phyloP scores from a whole-genome alignment of 2,888 invertebrate species.

The Leptopilina myrica region DNA sequence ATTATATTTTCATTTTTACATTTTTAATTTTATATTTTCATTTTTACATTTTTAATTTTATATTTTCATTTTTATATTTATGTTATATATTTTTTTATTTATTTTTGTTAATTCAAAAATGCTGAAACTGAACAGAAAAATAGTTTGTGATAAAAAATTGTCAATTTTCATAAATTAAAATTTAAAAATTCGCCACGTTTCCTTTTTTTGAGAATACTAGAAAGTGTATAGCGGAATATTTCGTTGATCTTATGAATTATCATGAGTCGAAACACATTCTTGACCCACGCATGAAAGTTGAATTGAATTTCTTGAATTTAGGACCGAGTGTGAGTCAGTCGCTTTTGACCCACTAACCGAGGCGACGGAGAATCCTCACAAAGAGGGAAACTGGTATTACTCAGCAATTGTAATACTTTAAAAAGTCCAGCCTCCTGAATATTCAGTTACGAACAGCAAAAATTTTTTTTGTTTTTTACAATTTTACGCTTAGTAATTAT shows the following conservation, averaged over 20 bases:
- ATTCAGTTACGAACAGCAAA: neutral
- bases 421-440: constrained; percentile 1
- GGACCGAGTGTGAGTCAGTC: constrained; percentile 1
- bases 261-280: constrained; percentile 3
- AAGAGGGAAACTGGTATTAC: constrained; percentile 30
- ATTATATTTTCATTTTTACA: too few species aligned
- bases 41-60: too few species aligned
- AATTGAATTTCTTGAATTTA: constrained; percentile 36
- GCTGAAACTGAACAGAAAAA: too few species aligned
- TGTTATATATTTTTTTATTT: too few species aligned
- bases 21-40: too few species aligned
- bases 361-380: constrained; percentile 10
- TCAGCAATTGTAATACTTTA: constrained; percentile 1
- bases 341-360: constrained; percentile 34
- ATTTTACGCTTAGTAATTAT: too few species aligned
- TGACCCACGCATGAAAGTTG: constrained; percentile 10
- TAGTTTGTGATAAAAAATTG: neutral
- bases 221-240: constrained; percentile 25
- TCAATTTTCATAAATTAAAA: neutral
- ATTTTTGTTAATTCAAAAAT: too few species aligned
- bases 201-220: neutral
- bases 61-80: too few species aligned
- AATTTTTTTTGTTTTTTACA: neutral
- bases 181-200: too few species aligned
- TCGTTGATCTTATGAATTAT: neutral